These are phyloP conservation scores for Chlorodrepanis virens DNA, from an alignment of 2,113 vertebrate genomes.

Conservation along the genomic window DNA sequence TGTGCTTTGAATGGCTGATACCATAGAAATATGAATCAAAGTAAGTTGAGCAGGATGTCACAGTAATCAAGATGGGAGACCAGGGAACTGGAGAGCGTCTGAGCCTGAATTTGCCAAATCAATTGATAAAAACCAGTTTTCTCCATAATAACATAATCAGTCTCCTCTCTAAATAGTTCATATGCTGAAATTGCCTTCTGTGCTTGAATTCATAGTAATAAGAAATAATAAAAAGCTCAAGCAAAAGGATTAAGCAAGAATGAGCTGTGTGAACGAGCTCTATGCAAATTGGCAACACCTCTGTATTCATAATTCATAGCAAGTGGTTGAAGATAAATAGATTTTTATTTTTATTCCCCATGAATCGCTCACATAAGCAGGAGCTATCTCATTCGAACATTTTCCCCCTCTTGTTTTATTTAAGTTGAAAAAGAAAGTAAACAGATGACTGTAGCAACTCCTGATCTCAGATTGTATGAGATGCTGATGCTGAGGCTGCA, in stretches of 20 bases:
- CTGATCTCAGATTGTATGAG: not conserved
- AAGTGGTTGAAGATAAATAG: constrained; percentile 59
- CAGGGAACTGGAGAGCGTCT: not conserved
- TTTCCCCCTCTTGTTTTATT: constrained; percentile 16
- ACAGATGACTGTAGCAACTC: constrained; percentile 1
- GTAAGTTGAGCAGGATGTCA: not conserved
- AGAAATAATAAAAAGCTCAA: constrained; percentile 53
- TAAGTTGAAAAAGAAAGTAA: constrained; percentile 41
- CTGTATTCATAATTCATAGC: constrained; percentile 62
- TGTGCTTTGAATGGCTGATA: not conserved
- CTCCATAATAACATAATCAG: constrained; percentile 8
- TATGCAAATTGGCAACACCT: constrained; percentile 54
- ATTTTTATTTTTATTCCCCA: constrained; percentile 64
- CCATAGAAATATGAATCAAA: not conserved
- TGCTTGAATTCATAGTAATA: constrained; percentile 51
- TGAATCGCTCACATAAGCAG: constrained; percentile 47
- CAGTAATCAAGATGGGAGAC: constrained; percentile 31
- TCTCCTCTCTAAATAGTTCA: constrained; percentile 37
- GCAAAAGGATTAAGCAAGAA: constrained; percentile 59
- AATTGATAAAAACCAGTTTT: constrained; percentile 38
- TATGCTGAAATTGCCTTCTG: constrained; percentile 33
- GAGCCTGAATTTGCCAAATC: constrained; percentile 27
- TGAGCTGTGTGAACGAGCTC: constrained; percentile 3
- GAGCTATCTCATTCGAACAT: not conserved
- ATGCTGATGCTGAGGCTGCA: not conserved